Evolutionary conservation across 2,797 vertebrate genomes (phyloP).

Genomic region (Australoheros facetus): DNA sequence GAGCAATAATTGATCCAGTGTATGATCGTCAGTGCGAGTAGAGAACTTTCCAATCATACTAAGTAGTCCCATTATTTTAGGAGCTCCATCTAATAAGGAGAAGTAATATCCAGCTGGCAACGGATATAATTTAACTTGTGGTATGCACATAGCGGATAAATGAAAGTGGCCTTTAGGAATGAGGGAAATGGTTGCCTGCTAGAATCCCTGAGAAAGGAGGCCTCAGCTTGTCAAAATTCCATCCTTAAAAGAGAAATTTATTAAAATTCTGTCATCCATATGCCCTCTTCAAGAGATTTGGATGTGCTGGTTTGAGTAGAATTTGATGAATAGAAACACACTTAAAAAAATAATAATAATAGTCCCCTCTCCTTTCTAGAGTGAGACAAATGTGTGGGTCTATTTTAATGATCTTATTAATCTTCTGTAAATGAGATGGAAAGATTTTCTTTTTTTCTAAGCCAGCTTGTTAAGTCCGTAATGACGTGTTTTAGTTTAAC

Average conservation of each 20-base stretch:
- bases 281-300: neutral
- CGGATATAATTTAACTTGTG: neutral
- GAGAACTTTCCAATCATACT: neutral
- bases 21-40: neutral
- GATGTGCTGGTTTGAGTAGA: neutral
- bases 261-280: neutral
- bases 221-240: neutral
- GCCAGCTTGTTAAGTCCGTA: neutral
- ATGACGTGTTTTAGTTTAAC: conserved; percentile 18
- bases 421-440: neutral
- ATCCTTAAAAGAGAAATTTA: neutral
- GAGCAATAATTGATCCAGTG: neutral
- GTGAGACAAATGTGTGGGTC: neutral
- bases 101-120: neutral
- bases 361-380: neutral
- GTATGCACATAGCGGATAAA: neutral
- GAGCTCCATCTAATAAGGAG: neutral
- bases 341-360: neutral
- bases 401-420: conserved; percentile 12
- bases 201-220: neutral
- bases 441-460: conserved; percentile 20
- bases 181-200: neutral
- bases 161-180: conserved; percentile 1
- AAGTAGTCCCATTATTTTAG: neutral
- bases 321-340: conserved; percentile 3